Evolutionary conservation across 2,888 invertebrate genomes (phyloP).

Genomic region (Drosophila leonis): DNA sequence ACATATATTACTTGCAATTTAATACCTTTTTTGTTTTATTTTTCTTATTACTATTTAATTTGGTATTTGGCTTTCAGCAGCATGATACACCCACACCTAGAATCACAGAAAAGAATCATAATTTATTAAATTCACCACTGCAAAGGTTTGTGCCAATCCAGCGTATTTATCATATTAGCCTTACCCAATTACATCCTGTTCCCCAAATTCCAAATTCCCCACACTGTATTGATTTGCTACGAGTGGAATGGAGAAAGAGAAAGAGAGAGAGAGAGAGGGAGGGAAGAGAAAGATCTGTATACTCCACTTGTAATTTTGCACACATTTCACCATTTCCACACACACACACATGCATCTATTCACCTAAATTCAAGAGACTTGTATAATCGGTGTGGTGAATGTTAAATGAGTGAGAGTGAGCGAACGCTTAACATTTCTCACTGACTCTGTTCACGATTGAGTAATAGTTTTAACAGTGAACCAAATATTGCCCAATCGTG

Average conservation of each 20-base stretch:
- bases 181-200: conserved; percentile 27
- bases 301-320: conserved; percentile 19
- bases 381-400: conserved; percentile 1
- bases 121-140: conserved; percentile 80
- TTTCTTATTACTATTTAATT: conserved; percentile 70
- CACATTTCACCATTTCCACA: conserved; percentile 23
- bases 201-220: conserved; percentile 15
- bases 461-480: no score
- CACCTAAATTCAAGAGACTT: not conserved
- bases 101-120: conserved; percentile 85
- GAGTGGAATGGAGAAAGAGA: conserved; percentile 6
- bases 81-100: conserved; percentile 85
- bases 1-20: conserved; percentile 24
- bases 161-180: conserved; percentile 32
- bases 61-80: conserved; percentile 86
- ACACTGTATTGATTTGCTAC: conserved; percentile 40
- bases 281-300: not conserved
- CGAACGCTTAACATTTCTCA: not conserved
- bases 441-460: no score
- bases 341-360: not conserved
- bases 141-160: conserved; percentile 84
- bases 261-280: not conserved
- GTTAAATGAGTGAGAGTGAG: not conserved
- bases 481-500: not conserved
- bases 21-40: conserved; percentile 52